These are phyloP conservation scores for Nixonia krombeini DNA, from an alignment of 1,140 invertebrate species.

Conservation along the genomic window DNA sequence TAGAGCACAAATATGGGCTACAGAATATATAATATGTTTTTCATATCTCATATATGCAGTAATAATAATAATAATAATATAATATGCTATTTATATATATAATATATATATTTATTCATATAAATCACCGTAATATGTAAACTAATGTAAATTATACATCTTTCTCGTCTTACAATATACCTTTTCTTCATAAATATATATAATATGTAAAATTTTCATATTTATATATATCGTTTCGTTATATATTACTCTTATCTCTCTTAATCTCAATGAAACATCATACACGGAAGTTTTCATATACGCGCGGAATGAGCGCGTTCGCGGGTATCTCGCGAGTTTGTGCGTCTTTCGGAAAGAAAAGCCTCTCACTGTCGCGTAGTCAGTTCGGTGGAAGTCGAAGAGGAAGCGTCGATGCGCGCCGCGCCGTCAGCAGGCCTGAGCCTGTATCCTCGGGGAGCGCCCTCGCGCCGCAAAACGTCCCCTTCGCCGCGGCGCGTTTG, in stretches of 20 bases:
- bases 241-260: slow-evolving; percentile 49
- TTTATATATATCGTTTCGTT: slow-evolving; percentile 54
- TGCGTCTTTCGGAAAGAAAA: slow-evolving; percentile 44
- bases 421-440: no score
- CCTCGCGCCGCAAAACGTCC: no score
- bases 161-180: slow-evolving; percentile 48
- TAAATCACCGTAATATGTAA: slow-evolving; percentile 51
- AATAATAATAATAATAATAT: slow-evolving; percentile 39
- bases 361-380: slow-evolving; percentile 18
- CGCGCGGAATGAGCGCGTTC: slow-evolving; percentile 30
- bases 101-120: slow-evolving; percentile 35
- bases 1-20: slow-evolving; percentile 34
- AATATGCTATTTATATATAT: slow-evolving; percentile 17
- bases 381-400: slow-evolving; percentile 17
- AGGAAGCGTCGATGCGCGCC: slow-evolving; percentile 41
- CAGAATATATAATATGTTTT: slow-evolving; percentile 40
- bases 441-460: neutral
- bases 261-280: slow-evolving; percentile 49
- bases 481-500: neutral
- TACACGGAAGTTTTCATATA: slow-evolving; percentile 40
- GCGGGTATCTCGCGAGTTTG: slow-evolving; percentile 45
- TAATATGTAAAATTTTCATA: slow-evolving; percentile 49
- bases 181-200: slow-evolving; percentile 53
- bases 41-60: slow-evolving; percentile 32
- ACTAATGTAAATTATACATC: slow-evolving; percentile 51